These are phyloP conservation scores for Ornithoptera alexandrae DNA, from an alignment of 2,888 invertebrate species.

Conservation along the genomic window DNA sequence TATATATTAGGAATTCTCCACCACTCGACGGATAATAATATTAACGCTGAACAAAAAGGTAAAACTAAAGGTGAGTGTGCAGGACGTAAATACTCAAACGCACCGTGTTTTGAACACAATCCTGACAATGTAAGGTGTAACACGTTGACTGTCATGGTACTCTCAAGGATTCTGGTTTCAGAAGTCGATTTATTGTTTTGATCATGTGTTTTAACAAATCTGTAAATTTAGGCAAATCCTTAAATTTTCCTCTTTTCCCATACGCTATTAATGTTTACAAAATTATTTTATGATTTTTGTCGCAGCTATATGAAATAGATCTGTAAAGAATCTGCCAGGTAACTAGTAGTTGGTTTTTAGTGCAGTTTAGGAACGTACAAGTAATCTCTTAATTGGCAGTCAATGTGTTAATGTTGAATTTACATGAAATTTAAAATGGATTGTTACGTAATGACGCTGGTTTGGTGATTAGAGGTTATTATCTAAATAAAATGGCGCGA, in stretches of 20 bases:
- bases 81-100: not conserved
- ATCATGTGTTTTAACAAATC: too few species aligned
- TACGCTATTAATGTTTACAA: too few species aligned
- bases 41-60: not conserved
- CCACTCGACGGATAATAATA: not conserved
- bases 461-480: slow-evolving; percentile 56
- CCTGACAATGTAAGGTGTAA: not conserved
- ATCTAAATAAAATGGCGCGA: slow-evolving; percentile 71
- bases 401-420: slow-evolving; percentile 1
- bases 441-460: slow-evolving; percentile 46
- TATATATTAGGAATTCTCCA: not conserved
- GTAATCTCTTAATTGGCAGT: not conserved
- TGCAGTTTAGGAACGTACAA: too few species aligned
- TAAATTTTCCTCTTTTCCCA: too few species aligned
- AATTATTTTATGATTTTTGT: too few species aligned
- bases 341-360: too few species aligned
- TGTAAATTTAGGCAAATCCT: too few species aligned
- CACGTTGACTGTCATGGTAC: too few species aligned
- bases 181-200: too few species aligned
- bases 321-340: too few species aligned
- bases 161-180: too few species aligned
- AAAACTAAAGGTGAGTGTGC: not conserved
- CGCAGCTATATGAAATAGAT: too few species aligned
- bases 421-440: slow-evolving; percentile 14
- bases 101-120: not conserved